Conservation (phyloP, 2,797 vertebrate species). For the Leptoclinus maculatus region DNA sequence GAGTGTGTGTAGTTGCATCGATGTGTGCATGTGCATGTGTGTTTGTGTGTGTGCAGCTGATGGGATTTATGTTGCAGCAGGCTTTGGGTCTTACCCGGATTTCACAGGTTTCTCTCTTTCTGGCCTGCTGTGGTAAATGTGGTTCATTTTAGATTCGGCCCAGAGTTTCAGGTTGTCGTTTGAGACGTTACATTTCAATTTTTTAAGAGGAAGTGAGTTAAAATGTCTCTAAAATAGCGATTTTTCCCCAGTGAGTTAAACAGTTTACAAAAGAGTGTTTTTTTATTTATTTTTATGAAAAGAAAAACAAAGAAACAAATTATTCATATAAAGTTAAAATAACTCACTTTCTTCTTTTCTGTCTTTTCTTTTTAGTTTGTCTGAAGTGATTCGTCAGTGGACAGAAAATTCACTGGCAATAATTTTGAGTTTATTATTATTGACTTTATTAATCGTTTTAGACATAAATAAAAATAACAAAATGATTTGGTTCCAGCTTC, state of each 20-base stretch:
- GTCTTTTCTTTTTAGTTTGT: no score
- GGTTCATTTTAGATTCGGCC: background rate
- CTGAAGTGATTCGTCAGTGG: background rate
- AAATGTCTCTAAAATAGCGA: background rate
- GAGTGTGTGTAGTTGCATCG: conserved; percentile 1
- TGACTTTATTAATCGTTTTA: background rate
- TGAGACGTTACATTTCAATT: background rate
- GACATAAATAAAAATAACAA: background rate
- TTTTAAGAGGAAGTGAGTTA: background rate
- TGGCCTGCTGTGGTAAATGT: background rate
- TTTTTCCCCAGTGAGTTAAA: background rate
- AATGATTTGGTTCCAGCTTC: background rate
- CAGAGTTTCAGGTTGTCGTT: background rate
- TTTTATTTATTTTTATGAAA: background rate
- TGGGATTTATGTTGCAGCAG: conserved; percentile 34
- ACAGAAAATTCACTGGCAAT: background rate
- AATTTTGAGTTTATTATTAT: background rate
- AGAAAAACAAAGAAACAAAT: background rate
- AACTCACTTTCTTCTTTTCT: background rate
- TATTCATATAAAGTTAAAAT: background rate
- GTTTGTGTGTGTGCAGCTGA: conserved; percentile 39
- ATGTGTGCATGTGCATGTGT: conserved; percentile 9
- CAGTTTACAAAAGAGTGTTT: background rate
- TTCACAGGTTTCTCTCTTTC: conserved; percentile 9
- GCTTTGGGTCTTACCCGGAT: conserved; percentile 28